Conservation (phyloP, 1,140 invertebrate species). For the Drosophila funebris region DNA sequence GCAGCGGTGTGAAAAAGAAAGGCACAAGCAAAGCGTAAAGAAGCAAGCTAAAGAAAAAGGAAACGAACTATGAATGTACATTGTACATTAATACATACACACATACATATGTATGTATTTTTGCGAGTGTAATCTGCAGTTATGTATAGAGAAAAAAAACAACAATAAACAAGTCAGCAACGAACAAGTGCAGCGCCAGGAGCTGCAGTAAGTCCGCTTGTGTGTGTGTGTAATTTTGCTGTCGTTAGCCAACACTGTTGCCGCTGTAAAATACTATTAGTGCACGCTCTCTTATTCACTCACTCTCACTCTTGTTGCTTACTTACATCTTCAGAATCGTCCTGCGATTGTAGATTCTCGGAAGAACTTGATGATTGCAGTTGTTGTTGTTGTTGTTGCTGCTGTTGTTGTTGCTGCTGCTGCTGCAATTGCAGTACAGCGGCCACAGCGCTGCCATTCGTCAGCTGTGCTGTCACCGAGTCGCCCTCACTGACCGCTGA, state of each 20-base stretch:
- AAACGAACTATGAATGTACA: slow-evolving; percentile 37
- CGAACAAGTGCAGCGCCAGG: slow-evolving; percentile 33
- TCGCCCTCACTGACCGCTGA: slow-evolving; percentile 49
- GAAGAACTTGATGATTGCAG: slow-evolving; percentile 82
- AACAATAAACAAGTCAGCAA: slow-evolving; percentile 25
- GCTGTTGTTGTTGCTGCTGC: slow-evolving; percentile 64
- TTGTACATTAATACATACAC: slow-evolving; percentile 1
- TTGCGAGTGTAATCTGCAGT: slow-evolving; percentile 29
- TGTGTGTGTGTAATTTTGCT: slow-evolving; percentile 4
- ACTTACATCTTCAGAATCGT: slow-evolving; percentile 82
- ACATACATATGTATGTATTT: neutral
- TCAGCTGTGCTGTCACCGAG: slow-evolving; percentile 59
- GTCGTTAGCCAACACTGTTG: slow-evolving; percentile 37
- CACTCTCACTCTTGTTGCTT: slow-evolving; percentile 3
- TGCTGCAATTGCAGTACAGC: slow-evolving; percentile 64
- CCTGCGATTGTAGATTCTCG: slow-evolving; percentile 82
- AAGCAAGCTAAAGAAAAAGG: slow-evolving; percentile 52
- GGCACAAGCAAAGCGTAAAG: slow-evolving; percentile 49
- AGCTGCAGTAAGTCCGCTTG: slow-evolving; percentile 11
- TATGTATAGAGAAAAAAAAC: slow-evolving; percentile 2
- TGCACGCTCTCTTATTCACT: neutral
- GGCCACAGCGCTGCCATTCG: slow-evolving; percentile 59
- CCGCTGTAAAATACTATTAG: slow-evolving; percentile 15
- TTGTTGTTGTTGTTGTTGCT: slow-evolving; percentile 70
- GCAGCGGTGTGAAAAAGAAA: slow-evolving; percentile 53